phyloP scores from a whole-genome alignment of 2,888 invertebrate species.

The Tetheella fluctuosa region DNA sequence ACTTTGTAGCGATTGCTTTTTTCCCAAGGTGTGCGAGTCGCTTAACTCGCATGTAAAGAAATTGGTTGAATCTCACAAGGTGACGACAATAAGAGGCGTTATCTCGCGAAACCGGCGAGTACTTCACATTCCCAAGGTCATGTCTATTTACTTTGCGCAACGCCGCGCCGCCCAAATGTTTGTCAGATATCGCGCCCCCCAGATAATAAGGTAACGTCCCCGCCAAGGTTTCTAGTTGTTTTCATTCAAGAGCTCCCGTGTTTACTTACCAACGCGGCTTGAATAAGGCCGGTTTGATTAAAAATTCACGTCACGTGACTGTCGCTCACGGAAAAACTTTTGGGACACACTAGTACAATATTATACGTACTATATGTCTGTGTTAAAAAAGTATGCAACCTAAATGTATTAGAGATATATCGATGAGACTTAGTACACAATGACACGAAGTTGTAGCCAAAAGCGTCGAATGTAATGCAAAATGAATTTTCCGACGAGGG shows the following conservation, averaged over 20 bases:
- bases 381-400: conserved; percentile 30
- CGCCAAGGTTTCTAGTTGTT: conserved; percentile 51
- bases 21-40: conserved; percentile 54
- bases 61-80: conserved; percentile 41
- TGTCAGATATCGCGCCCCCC: conserved; percentile 62
- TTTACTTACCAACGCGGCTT: conserved; percentile 28
- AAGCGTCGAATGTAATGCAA: conserved; percentile 25
- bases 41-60: conserved; percentile 44
- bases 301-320: conserved; percentile 52
- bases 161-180: conserved; percentile 57
- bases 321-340: conserved; percentile 42
- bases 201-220: conserved; percentile 60
- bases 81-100: conserved; percentile 51
- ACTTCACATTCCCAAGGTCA: conserved; percentile 66
- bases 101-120: conserved; percentile 63
- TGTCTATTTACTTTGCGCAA: conserved; percentile 73
- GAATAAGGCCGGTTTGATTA: conserved; percentile 33
- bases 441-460: neutral
- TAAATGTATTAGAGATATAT: conserved; percentile 29
- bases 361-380: conserved; percentile 29
- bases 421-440: neutral
- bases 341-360: conserved; percentile 27
- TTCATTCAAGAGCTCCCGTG: conserved; percentile 40
- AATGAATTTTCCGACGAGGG: conserved; percentile 22
- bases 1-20: conserved; percentile 41